Evolutionary conservation across 2,888 invertebrate genomes (phyloP), one percentile per base, ranked within the genome.

Genomic region (Isoperla grammatica): DNA sequence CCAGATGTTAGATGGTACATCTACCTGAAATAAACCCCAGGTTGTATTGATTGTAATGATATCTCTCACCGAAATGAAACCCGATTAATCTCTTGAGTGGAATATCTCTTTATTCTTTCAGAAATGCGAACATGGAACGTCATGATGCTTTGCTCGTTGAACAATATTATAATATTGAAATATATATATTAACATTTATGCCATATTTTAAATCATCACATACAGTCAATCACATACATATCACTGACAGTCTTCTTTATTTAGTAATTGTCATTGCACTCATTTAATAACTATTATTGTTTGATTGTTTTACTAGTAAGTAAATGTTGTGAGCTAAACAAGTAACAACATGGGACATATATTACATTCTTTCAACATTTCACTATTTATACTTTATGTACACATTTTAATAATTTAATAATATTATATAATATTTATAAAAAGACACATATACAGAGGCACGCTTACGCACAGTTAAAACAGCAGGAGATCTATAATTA

Each of bases 41-140:
- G n/a, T n/a, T n/a, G n/a, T n/a, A n/a, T n/a, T n/a, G n/a, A n/a
- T n/a, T n/a, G n/a, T n/a, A n/a, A n/a, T n/a, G n/a, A n/a, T n/a
- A n/a, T n/a, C n/a, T n/a, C n/a, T n/a, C n/a, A n/a, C 2, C 9
- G 13, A 50, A 48, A 37, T 42, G 20, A 48, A 56, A 54, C 19
- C 3, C 22, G 13, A 49, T 50, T 55, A 45, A 22, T 15, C 23
- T 19, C 12, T 43, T 43, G 42, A 56, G 55, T 17, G 19, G 15
- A 45, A 45, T 45, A 45, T 45, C 17, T 45, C 45, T 65, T 62
- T 59, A 60, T 65, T 57, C 56, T 53, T 43, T 45, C 48, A 63
- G 58, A 65, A 65, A 64, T 63, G 64, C 63, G 60, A 60, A 65
- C 64, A 65, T 64, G 62, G 63, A 65, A 65, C 65, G 61, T 63